Percentiles rank a stretch among this genome's conserved stretches.
These are phyloP conservation scores for Tenthredo notha DNA, from an alignment of 2,888 invertebrate genomes.

Conservation along the genomic window DNA sequence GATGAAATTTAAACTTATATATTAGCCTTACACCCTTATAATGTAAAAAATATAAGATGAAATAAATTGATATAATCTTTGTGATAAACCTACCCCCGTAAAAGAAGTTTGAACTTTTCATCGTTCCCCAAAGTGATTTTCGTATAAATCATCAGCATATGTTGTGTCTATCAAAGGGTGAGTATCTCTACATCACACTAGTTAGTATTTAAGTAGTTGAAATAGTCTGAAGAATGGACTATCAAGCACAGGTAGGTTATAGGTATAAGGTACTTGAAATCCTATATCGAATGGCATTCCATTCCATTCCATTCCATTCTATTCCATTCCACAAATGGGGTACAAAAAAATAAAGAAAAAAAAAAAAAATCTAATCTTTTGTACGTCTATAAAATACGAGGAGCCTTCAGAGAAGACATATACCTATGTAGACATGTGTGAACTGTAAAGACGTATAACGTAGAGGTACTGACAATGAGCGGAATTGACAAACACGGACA, in stretches of 20 bases:
- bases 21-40: too few species aligned
- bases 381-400: conserved; percentile 35
- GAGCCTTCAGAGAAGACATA: neutral
- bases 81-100: neutral
- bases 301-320: neutral
- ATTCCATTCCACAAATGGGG: conserved; percentile 17
- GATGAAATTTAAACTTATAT: too few species aligned
- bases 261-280: conserved; percentile 11
- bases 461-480: conserved; percentile 4
- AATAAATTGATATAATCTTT: neutral
- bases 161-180: neutral
- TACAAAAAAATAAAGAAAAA: neutral
- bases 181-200: neutral
- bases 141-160: neutral
- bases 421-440: too few species aligned
- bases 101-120: neutral
- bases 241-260: neutral
- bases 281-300: conserved; percentile 50
- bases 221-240: conserved; percentile 25
- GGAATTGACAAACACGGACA: conserved; percentile 16
- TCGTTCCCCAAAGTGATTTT: neutral
- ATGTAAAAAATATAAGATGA: neutral
- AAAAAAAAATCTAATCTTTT: conserved; percentile 50
- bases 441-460: neutral
- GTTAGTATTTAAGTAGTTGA: neutral